Evolutionary conservation across 2,888 invertebrate species (phyloP).

Genomic region (Iselma pallidipennis): DNA sequence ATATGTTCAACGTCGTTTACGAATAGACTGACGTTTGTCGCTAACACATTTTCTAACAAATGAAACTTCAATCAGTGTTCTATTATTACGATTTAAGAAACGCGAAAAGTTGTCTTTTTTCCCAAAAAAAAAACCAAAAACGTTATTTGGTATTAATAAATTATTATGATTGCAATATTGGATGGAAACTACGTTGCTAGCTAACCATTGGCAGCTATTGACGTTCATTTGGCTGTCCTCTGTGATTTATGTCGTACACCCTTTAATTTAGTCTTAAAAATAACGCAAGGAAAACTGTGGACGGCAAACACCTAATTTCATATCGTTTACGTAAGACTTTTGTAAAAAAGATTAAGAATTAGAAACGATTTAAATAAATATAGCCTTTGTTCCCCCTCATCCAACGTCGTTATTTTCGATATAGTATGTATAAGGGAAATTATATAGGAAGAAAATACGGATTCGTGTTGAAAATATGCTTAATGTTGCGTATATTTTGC

Average conservation of each 20-base stretch:
- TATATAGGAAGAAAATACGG: constrained; percentile 24
- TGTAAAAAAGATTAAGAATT: constrained; percentile 25
- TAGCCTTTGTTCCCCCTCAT: constrained; percentile 18
- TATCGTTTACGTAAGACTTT: constrained; percentile 24
- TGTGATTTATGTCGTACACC: constrained; percentile 20
- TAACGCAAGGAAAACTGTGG: constrained; percentile 6
- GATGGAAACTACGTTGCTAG: neutral
- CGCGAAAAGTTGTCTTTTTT: neutral
- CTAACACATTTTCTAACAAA: neutral
- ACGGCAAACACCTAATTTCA: constrained; percentile 22
- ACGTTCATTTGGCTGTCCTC: constrained; percentile 19
- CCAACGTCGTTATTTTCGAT: constrained; percentile 23
- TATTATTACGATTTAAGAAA: no score
- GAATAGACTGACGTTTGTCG: constrained; percentile 19
- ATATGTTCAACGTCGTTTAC: constrained; percentile 14
- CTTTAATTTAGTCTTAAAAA: constrained; percentile 23
- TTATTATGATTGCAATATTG: neutral
- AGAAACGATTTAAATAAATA: constrained; percentile 27
- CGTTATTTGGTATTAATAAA: no score
- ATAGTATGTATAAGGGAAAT: constrained; percentile 11
- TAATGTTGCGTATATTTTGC: constrained; percentile 21
- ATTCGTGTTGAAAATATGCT: constrained; percentile 27
- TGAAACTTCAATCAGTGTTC: neutral
- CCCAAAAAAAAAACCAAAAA: no score
- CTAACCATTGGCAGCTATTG: constrained; percentile 12